These are phyloP conservation scores for Columba janthina DNA, from an alignment of 2,113 vertebrate species.

Conservation along the genomic window DNA sequence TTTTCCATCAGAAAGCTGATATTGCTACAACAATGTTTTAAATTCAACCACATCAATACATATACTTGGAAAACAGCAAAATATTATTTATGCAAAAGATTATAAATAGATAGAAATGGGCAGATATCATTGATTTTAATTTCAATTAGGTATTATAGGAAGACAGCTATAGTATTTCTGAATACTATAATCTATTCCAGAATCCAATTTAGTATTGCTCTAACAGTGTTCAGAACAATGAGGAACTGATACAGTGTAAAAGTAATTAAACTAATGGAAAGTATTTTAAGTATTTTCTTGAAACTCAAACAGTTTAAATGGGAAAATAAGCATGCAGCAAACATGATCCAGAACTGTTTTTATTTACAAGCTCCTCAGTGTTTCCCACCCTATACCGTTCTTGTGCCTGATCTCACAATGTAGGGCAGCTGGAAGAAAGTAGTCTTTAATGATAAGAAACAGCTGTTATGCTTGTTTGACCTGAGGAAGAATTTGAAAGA, in stretches of 20 bases:
- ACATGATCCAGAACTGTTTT: neutral
- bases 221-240: neutral
- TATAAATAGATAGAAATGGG: neutral
- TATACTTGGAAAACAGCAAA: neutral
- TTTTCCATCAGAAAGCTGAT: neutral
- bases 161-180: neutral
- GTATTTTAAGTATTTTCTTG: slow-evolving; percentile 18
- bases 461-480: slow-evolving; percentile 11
- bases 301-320: neutral
- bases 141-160: neutral
- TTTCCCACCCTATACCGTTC: neutral
- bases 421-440: neutral
- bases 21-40: neutral
- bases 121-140: neutral
- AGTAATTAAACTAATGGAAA: slow-evolving; percentile 14
- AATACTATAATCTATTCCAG: neutral
- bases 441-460: slow-evolving; percentile 8
- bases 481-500: neutral
- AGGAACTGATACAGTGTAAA: neutral
- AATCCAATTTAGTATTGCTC: neutral
- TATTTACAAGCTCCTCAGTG: neutral
- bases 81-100: neutral
- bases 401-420: neutral
- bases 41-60: neutral
- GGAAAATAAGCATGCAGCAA: neutral